Evolutionary conservation across 2,113 vertebrate genomes (phyloP), one percentile per base, ranked within the genome.

Genomic region (Perca schrenkii): DNA sequence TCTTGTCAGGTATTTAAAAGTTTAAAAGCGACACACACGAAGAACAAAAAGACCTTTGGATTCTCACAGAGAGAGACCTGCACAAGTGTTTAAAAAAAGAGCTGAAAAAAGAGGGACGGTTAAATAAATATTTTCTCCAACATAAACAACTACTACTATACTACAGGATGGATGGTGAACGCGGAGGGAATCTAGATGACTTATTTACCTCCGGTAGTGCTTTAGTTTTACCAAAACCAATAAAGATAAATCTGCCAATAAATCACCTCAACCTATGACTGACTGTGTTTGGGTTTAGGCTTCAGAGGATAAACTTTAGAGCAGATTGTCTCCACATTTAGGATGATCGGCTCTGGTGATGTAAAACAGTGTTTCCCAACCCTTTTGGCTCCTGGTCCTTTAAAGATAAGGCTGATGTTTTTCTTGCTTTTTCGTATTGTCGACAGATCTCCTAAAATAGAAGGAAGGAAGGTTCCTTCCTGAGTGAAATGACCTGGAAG

Each of bases 91-190:
- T 85, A 31, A 78, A 80, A 34, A 11, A 54, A 40, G 50, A 66
- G 50, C 57, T 36, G 61, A 66, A 61, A 74, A 75, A 34, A 12
- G 28, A 68, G 62, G 40, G 28, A 36, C 3, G 0, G 7, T 58
- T 83, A 21, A 64, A 80, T 72, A 90, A 77, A 86, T 58, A 40
- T 40, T 57, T 74, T 8, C n/a, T 64, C 58, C 46, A 36, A 65
- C 49, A 58, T 92, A 83, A 86, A 89, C 65, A 86, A 0, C 21
- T 57, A n/a, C 8, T 0, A 2, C n/a, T n/a, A 10, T n/a, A 46
- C 19, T 4, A n/a, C n/a, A 36, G 13, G 12, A 15, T 1, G 50
- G 58, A 61, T 8, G 13, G 5, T 11, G 50, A 1, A 16, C 0
- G 43, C 43, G 36, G 31, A 17, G 43, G 10, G 22, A 68, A 21